Conservation (phyloP, 23 tunicate species). For the Pegea sp. region DNA sequence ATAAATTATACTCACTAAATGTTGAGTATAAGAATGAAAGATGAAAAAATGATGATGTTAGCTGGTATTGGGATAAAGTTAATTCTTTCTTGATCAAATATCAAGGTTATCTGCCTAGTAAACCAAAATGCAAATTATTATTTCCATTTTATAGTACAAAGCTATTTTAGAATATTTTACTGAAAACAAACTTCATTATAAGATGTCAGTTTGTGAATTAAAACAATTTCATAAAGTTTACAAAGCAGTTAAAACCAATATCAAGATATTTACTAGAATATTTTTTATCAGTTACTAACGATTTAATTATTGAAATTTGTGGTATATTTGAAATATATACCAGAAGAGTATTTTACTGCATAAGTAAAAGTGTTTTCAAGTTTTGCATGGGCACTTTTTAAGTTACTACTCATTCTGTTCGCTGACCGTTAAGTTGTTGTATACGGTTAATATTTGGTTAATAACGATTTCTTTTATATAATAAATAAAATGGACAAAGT, state of each 20-base stretch:
- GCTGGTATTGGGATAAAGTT: constrained; percentile 1
- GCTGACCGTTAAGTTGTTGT: no score
- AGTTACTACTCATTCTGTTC: no score
- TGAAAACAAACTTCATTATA: constrained; percentile 13
- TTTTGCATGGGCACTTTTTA: no score
- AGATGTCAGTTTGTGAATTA: no score
- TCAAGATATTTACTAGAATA: constrained; percentile 44
- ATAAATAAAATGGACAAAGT: no score
- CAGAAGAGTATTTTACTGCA: no score
- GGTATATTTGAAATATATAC: no score
- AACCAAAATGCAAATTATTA: constrained; percentile 7
- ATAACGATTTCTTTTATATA: no score
- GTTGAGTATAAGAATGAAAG: background rate
- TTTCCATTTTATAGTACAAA: constrained; percentile 43
- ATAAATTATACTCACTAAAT: no score
- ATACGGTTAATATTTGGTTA: no score
- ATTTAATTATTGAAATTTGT: constrained; percentile 13
- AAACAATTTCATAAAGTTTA: constrained; percentile 6
- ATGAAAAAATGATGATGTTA: background rate
- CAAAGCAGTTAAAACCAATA: constrained; percentile 14
- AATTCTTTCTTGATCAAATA: background rate
- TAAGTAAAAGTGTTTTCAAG: no score
- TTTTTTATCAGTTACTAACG: constrained; percentile 11
- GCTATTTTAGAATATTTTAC: constrained; percentile 23
- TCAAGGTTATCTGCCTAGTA: background rate